A percentile compares a stretch with the other conserved stretches of the same genome.
Conservation (phyloP, 2,888 invertebrate genomes). For the Atrina japonica region DNA sequence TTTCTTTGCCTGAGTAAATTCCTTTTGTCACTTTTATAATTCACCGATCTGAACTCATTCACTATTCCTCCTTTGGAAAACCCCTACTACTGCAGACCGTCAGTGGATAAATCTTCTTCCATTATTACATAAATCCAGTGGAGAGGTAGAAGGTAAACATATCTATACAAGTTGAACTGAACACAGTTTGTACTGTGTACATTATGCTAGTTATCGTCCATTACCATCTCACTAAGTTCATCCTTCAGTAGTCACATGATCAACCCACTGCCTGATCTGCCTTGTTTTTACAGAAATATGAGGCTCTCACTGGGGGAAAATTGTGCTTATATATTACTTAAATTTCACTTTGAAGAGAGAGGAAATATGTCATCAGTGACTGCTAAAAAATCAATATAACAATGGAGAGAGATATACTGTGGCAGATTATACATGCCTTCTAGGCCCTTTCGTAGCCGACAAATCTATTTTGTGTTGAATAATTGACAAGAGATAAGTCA, state of each 20-base stretch:
- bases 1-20: background rate
- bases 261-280: slow-evolving; percentile 40
- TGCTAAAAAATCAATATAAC: too few species aligned
- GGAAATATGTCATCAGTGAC: too few species aligned
- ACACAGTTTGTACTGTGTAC: slow-evolving; percentile 20
- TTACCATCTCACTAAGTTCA: slow-evolving; percentile 38
- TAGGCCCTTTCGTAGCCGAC: background rate
- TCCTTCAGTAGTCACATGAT: slow-evolving; percentile 47
- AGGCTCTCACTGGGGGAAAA: slow-evolving; percentile 25
- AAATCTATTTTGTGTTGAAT: slow-evolving; percentile 1
- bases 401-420: too few species aligned
- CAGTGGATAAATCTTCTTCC: background rate
- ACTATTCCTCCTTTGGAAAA: background rate
- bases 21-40: too few species aligned
- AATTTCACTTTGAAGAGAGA: too few species aligned
- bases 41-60: background rate
- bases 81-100: background rate
- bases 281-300: slow-evolving; percentile 44
- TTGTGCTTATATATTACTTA: too few species aligned
- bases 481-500: background rate
- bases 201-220: slow-evolving; percentile 27
- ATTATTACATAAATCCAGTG: too few species aligned
- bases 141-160: too few species aligned
- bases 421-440: too few species aligned
- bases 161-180: slow-evolving; percentile 9